Evolutionary conservation across 2,888 invertebrate genomes (phyloP).

Genomic region (Conchocele bisecta): DNA sequence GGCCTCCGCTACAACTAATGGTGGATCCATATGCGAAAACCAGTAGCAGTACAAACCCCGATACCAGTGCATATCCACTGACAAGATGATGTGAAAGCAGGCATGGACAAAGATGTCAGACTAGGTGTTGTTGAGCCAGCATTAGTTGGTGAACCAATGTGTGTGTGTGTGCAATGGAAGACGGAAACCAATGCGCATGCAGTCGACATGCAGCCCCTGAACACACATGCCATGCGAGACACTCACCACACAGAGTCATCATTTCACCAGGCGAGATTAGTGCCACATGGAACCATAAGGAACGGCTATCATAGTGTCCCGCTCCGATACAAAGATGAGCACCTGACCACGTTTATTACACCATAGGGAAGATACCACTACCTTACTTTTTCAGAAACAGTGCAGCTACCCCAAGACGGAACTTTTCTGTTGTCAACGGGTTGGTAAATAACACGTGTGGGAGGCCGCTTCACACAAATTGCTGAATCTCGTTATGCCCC

Average conservation of each 20-base stretch:
- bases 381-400: conserved; percentile 64
- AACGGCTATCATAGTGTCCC: conserved; percentile 52
- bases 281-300: conserved; percentile 38
- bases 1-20: conserved; percentile 36
- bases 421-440: conserved; percentile 52
- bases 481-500: conserved; percentile 38
- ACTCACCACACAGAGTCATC: conserved; percentile 61
- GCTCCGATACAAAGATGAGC: conserved; percentile 33
- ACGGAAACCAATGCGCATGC: conserved; percentile 41
- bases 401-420: conserved; percentile 26
- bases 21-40: conserved; percentile 33
- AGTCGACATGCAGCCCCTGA: conserved; percentile 59
- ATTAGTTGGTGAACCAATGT: conserved; percentile 45
- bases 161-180: conserved; percentile 43
- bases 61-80: conserved; percentile 47
- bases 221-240: conserved; percentile 52
- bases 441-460: conserved; percentile 31
- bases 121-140: conserved; percentile 46
- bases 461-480: conserved; percentile 15
- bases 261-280: conserved; percentile 58
- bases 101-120: conserved; percentile 34
- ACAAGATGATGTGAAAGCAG: conserved; percentile 29
- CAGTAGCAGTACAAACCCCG: conserved; percentile 43
- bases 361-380: conserved; percentile 57
- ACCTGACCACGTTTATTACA: conserved; percentile 54